Percentiles rank a stretch among this genome's conserved stretches.
phyloP scores from a whole-genome alignment of 2,113 vertebrate genomes.

The Sylvietta virens region DNA sequence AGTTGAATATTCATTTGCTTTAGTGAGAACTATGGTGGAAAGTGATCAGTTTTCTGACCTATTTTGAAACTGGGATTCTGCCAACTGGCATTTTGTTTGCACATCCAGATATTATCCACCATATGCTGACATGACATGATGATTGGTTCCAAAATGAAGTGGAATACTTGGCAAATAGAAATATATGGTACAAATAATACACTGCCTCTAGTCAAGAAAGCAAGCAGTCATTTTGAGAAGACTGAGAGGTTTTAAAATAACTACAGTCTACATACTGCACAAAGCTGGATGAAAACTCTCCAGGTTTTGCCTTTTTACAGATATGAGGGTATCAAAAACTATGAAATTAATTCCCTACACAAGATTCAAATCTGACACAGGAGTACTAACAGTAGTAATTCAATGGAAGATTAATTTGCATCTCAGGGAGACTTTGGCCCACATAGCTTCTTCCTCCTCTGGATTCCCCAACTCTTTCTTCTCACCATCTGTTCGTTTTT shows the following conservation, averaged over 20 bases:
- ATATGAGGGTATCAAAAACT: neutral
- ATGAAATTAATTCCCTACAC: neutral
- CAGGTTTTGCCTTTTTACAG: neutral
- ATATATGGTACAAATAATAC: conserved; percentile 60
- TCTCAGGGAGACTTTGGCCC: conserved; percentile 22
- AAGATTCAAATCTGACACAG: neutral
- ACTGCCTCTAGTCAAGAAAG: conserved; percentile 41
- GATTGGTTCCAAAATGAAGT: conserved; percentile 65
- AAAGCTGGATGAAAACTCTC: neutral
- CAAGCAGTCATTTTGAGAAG: conserved; percentile 19
- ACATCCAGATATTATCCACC: conserved; percentile 65
- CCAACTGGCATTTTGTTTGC: conserved; percentile 65
- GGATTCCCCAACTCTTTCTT: conserved; percentile 13
- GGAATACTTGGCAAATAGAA: conserved; percentile 61
- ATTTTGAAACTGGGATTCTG: conserved; percentile 56
- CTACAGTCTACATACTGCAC: neutral
- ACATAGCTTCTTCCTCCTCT: neutral
- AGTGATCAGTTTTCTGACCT: conserved; percentile 55
- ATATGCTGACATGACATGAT: conserved; percentile 64
- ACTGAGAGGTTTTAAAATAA: conserved; percentile 29
- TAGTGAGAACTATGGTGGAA: conserved; percentile 38
- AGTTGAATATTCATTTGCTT: conserved; percentile 12
- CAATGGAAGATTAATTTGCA: neutral
- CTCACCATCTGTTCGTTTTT: conserved; percentile 19
- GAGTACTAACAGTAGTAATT: neutral